These are phyloP conservation scores for Sturmia bella DNA, from an alignment of 2,888 invertebrate species.

Conservation along the genomic window DNA sequence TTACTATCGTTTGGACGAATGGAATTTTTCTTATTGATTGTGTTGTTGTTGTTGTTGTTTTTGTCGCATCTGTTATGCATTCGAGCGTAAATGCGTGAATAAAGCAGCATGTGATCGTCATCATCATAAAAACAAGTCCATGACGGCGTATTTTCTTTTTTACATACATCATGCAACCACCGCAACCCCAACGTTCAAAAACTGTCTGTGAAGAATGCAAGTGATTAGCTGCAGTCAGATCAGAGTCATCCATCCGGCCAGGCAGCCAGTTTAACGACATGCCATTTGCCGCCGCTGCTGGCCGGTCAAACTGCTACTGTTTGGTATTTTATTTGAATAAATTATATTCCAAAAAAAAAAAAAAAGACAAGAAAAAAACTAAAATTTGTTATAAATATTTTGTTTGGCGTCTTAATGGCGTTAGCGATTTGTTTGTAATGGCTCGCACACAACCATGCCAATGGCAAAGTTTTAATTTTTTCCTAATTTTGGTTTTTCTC, in stretches of 20 bases:
- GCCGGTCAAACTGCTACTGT: conserved; percentile 62
- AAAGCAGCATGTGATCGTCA: conserved; percentile 37
- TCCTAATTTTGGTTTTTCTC: conserved; percentile 27
- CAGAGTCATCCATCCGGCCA: conserved; percentile 28
- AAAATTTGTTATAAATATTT: conserved; percentile 49
- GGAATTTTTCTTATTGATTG: conserved; percentile 20
- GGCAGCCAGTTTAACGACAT: conserved; percentile 52
- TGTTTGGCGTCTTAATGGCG: conserved; percentile 66
- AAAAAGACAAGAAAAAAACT: neutral
- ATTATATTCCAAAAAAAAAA: conserved; percentile 32
- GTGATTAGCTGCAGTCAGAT: conserved; percentile 39
- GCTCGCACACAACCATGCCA: conserved; percentile 50
- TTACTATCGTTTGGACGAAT: conserved; percentile 63
- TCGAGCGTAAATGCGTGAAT: conserved; percentile 54
- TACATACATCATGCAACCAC: conserved; percentile 14
- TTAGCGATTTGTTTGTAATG: conserved; percentile 60
- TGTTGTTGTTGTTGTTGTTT: conserved; percentile 41
- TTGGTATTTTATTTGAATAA: conserved; percentile 36
- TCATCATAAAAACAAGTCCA: conserved; percentile 13
- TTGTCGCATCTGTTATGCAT: conserved; percentile 61
- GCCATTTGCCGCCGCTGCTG: conserved; percentile 43
- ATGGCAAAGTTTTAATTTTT: conserved; percentile 61
- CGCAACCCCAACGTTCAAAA: conserved; percentile 30
- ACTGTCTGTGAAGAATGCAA: conserved; percentile 44
- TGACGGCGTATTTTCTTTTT: conserved; percentile 20